Conservation (phyloP, 2,113 vertebrate genomes). For the Oryzias melastigma region DNA sequence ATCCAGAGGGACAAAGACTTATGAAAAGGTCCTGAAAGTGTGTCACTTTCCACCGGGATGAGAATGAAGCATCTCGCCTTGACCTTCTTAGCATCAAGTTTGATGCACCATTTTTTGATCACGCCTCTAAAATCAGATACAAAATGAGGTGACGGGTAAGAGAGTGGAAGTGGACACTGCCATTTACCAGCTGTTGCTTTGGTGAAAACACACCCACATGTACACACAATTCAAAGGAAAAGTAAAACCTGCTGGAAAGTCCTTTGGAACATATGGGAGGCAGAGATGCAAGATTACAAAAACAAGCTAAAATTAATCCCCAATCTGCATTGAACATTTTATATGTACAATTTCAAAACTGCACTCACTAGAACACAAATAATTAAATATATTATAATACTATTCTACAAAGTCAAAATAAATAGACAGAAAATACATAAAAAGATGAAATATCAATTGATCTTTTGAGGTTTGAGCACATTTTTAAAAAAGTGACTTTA, state of each 20-base stretch:
- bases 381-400: too few relatives aligned
- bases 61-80: slow-evolving; percentile 5
- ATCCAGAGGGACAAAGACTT: slow-evolving; percentile 43
- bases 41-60: slow-evolving; percentile 38
- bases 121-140: slow-evolving; percentile 44
- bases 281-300: slow-evolving; percentile 1
- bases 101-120: slow-evolving; percentile 8
- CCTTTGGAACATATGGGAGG: slow-evolving; percentile 46
- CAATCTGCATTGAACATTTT: background rate
- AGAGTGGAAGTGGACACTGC: slow-evolving; percentile 38
- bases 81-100: slow-evolving; percentile 18
- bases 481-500: too few relatives aligned
- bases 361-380: too few relatives aligned
- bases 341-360: too few relatives aligned
- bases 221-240: slow-evolving; percentile 28
- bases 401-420: too few relatives aligned
- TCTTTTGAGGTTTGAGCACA: too few relatives aligned
- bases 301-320: background rate
- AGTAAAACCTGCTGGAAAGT: slow-evolving; percentile 19
- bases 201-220: slow-evolving; percentile 19
- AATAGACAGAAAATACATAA: too few relatives aligned
- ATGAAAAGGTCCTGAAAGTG: slow-evolving; percentile 56
- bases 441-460: too few relatives aligned
- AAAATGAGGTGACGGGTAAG: slow-evolving; percentile 28
- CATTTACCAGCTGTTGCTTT: slow-evolving; percentile 65